These are phyloP conservation scores for Anhinga anhinga DNA, from an alignment of 2,113 vertebrate genomes.

Conservation along the genomic window DNA sequence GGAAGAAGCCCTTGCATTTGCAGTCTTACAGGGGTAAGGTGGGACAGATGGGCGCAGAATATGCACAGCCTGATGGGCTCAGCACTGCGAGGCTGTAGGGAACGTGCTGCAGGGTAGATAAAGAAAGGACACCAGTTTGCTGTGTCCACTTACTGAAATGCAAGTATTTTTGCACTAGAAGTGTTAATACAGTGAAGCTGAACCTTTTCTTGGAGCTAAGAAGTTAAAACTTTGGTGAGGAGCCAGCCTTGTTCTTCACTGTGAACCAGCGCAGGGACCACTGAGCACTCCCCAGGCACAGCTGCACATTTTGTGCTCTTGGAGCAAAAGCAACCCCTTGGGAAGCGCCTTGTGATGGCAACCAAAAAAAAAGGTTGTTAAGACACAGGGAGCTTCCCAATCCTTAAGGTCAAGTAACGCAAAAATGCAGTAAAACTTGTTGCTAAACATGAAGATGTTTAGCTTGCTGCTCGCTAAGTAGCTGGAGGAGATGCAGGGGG, in stretches of 20 bases:
- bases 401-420: background rate
- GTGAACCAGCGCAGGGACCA: rapidly evolving
- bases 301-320: background rate
- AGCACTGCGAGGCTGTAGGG: rapidly evolving
- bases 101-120: background rate
- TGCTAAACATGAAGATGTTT: background rate
- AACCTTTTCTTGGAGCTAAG: background rate
- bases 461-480: background rate
- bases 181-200: background rate
- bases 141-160: background rate
- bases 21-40: background rate
- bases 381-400: rapidly evolving
- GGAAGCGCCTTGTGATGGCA: rapidly evolving
- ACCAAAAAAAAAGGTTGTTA: background rate
- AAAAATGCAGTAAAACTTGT: background rate
- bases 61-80: rapidly evolving
- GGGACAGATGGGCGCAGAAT: background rate
- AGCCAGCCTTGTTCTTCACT: background rate
- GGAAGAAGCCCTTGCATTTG: background rate
- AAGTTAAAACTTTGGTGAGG: background rate
- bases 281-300: rapidly evolving
- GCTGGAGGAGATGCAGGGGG: background rate
- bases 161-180: background rate
- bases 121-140: background rate
- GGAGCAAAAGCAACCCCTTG: background rate